These are phyloP conservation scores for Drosophila sp. DNA, from an alignment of 1,140 invertebrate genomes.

Conservation along the genomic window DNA sequence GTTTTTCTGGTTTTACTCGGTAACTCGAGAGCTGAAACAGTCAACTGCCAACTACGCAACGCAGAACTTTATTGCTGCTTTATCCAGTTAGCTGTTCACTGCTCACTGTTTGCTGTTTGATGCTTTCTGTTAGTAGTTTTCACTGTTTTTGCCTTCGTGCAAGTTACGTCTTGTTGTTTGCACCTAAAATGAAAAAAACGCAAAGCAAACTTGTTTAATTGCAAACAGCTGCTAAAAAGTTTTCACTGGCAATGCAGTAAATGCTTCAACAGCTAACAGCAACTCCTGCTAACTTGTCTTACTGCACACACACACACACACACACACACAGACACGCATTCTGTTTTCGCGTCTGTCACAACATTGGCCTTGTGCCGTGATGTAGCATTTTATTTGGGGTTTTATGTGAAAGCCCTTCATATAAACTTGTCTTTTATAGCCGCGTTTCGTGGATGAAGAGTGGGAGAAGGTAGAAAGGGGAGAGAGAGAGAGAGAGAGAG, in stretches of 20 bases:
- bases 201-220: constrained; percentile 71
- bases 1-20: constrained; percentile 14
- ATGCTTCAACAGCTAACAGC: constrained; percentile 26
- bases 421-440: constrained; percentile 73
- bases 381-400: constrained; percentile 69
- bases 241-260: constrained; percentile 46
- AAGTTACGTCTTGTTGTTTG: constrained; percentile 13
- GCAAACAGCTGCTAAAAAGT: constrained; percentile 68
- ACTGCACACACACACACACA: constrained; percentile 10
- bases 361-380: constrained; percentile 67
- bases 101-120: constrained; percentile 33
- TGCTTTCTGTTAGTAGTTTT: constrained; percentile 29
- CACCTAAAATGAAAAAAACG: constrained; percentile 26
- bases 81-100: constrained; percentile 27
- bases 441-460: background rate
- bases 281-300: constrained; percentile 34
- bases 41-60: constrained; percentile 1
- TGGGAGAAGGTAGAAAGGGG: background rate
- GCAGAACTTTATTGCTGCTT: constrained; percentile 31
- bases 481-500: background rate
- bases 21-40: constrained; percentile 13
- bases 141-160: constrained; percentile 4
- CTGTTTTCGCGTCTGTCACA: constrained; percentile 30
- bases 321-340: background rate
- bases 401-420: constrained; percentile 67